These are phyloP conservation scores for Eupithecia tripunctaria DNA, from an alignment of 2,888 invertebrate species.

Conservation along the genomic window DNA sequence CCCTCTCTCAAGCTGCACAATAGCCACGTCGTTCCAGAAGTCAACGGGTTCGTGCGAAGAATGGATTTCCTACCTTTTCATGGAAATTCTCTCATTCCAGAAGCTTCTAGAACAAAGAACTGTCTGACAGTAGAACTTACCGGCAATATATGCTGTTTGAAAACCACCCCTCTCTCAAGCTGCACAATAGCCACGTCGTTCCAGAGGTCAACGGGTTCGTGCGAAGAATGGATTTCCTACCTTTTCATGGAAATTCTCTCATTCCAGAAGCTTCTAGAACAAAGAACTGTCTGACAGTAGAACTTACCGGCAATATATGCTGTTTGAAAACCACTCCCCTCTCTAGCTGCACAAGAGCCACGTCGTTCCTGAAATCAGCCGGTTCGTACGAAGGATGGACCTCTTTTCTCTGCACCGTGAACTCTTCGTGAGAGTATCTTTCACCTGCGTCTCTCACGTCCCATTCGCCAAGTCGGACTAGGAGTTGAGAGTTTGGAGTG, in stretches of 20 bases:
- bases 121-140: no score
- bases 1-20: no score
- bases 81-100: no score
- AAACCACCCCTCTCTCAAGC: slow-evolving; percentile 91
- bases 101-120: no score
- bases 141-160: slow-evolving; percentile 96
- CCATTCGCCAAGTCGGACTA: slow-evolving; percentile 96
- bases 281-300: no score
- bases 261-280: no score
- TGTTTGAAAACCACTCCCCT: slow-evolving; percentile 94
- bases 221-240: slow-evolving; percentile 96
- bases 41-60: no score
- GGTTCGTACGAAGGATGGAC: slow-evolving; percentile 96
- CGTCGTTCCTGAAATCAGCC: slow-evolving; percentile 95
- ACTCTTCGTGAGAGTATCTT: slow-evolving; percentile 93
- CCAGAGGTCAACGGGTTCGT: slow-evolving; percentile 95
- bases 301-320: slow-evolving; percentile 91
- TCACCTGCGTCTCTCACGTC: slow-evolving; percentile 94
- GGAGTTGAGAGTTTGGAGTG: slow-evolving; percentile 93
- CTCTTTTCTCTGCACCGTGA: slow-evolving; percentile 93
- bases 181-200: slow-evolving; percentile 95
- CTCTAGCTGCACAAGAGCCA: slow-evolving; percentile 92
- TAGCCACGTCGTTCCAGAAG: no score
- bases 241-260: no score
- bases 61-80: no score